Evolutionary conservation across 53 echinoderm and acorn worm genomes (phyloP), one percentile per base, ranked within the genome.

Genomic region (Echinarachnius parma): DNA sequence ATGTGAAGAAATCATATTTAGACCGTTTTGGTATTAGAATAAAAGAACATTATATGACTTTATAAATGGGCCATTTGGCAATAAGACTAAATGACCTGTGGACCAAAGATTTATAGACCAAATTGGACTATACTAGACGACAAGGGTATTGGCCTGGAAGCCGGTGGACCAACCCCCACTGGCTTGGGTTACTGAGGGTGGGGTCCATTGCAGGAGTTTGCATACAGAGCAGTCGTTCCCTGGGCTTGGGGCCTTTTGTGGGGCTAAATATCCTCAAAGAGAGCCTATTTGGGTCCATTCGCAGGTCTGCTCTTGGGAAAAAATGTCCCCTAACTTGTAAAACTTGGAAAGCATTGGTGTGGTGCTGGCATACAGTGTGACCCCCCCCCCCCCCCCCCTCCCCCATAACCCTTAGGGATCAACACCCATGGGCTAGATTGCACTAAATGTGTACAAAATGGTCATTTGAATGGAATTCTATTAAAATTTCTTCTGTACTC

Each of bases 321-420:
- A 59, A 59, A 28, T 59, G 26, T 59, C 28, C 59, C 59, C 26
- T 59, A 28, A 28, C 30, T 59, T 26, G 59, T 59, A 30, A 59
- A 59, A 59, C 30, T 59, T 54, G 26, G 26, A 59, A 59, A 59
- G 26, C 26, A 59, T 28, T 30, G 26, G 26, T 59, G 28, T 28
- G 30, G 30, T 59, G 59, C 59, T 28, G 26, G 59, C 59, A 59
- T 59, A 59, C 39, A 39, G 39, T 39, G 39, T 9, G 7, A 5
- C 39, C 39, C 39, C 39, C 39, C 13, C 39, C 39, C n/a, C n/a
- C n/a, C n/a, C n/a, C n/a, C n/a, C n/a, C n/a, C n/a, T n/a, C n/a
- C n/a, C 39, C 39, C 39, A 39, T 39, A 39, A 39, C 39, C 39
- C 39, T 39, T 39, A 39, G 39, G 39, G 39, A 39, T 39, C 39